Base-by-base conservation (phyloP, 2,888 invertebrate genomes). In the Aporophyla nigra region DNA sequence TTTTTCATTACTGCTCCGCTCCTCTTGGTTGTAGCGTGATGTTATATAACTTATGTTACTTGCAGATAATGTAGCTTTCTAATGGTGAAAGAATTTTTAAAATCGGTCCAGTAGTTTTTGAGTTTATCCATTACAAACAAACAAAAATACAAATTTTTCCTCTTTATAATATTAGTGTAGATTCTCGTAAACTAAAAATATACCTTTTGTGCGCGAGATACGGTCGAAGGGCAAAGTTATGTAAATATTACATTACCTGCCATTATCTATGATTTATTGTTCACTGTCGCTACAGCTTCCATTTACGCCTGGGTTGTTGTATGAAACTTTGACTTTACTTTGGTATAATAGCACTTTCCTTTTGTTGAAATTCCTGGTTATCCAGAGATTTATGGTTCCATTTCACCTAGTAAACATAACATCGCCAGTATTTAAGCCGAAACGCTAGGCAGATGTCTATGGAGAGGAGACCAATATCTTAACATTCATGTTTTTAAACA, bases 221-320 rank as follows among this genome's bases (percentile, higher is more conserved):
- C 46, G 74, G 82, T 59, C 86, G 86, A 89, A 90, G 88, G 85
- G 88, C 85, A 86, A 88, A 90, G 90, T 91, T 92, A 92, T 93
- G 91, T 89, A 91, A 93, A 92, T 91, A 88, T 88, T 81, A 86
- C 87, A 63, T 80, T 87, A 90, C 89, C 88, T 89, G 87, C 89
- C 89, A 90, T 91, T 93, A 93, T 90, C 87, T 85, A 85, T 92
- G 91, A 93, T 92, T 92, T 93, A 93, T 91, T 83, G 76, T 71
- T 75, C 33, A 56, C 63, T 69, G 62, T 63, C 65, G 63, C 63
- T 81, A 66, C 24, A 53, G 27, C n/a, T 49, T 73, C 58, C 46
- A 51, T 56, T 70, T 40, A 54, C 53, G 14, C 54, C 65, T 54
- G 12, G 24, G 49, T 19, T 40, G 54, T 69, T 76, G 59, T 67